A percentile compares a stretch with the other conserved stretches of the same genome.
These are phyloP conservation scores for Calonectris borealis DNA, from an alignment of 2,113 vertebrate genomes.

Conservation along the genomic window DNA sequence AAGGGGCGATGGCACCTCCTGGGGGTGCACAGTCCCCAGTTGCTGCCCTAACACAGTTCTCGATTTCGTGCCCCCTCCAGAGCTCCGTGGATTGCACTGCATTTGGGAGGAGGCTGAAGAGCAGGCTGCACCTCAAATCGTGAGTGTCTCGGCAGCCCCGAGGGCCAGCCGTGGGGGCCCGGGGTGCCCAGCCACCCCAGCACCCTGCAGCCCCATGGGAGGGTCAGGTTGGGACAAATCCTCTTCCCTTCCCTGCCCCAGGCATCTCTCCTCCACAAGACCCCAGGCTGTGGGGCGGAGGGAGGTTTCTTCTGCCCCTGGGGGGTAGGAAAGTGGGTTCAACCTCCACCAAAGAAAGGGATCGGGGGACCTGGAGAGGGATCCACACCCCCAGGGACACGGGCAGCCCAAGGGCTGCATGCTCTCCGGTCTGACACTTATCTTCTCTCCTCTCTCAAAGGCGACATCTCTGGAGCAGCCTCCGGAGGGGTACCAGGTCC, in stretches of 20 bases:
- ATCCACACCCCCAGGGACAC: neutral
- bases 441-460: conserved; percentile 66
- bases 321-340: neutral
- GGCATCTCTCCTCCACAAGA: neutral
- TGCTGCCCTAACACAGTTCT: neutral
- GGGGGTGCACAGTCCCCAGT: neutral
- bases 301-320: neutral
- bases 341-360: neutral
- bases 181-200: neutral
- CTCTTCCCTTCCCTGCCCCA: too few species aligned
- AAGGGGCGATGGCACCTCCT: neutral
- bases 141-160: neutral
- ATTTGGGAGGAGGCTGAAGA: neutral
- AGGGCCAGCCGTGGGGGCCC: neutral
- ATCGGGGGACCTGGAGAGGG: neutral
- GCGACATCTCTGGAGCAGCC: conserved; percentile 80
- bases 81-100: neutral
- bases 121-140: neutral
- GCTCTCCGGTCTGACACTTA: neutral
- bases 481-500: conserved; percentile 73
- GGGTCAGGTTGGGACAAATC: too few species aligned
- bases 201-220: neutral
- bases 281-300: neutral
- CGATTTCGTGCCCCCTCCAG: neutral
- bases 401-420: neutral